phyloP scores from a whole-genome alignment of 2,113 vertebrate species.

The Otus sunia region DNA sequence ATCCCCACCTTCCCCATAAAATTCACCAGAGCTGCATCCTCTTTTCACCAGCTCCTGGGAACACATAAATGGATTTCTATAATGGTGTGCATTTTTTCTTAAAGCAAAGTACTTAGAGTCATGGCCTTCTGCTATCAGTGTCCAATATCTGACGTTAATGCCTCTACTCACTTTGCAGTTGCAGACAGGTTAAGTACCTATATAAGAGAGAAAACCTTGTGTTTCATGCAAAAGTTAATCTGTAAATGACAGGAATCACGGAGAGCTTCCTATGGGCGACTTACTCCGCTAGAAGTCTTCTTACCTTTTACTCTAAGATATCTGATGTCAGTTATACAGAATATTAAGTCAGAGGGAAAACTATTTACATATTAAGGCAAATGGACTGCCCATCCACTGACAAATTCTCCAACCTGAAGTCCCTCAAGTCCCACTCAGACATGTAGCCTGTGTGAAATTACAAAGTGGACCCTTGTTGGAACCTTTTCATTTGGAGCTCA shows the following conservation, averaged over 20 bases:
- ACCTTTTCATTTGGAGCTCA: background rate
- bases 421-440: background rate
- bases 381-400: background rate
- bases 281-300: background rate
- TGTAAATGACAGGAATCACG: background rate
- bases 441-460: background rate
- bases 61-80: background rate
- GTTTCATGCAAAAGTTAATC: background rate
- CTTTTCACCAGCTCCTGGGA: background rate
- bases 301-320: background rate
- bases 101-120: background rate
- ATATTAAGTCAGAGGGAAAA: background rate
- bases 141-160: background rate
- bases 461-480: background rate
- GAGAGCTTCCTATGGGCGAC: background rate
- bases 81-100: background rate
- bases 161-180: background rate
- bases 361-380: background rate
- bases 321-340: background rate
- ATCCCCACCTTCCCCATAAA: background rate
- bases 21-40: background rate
- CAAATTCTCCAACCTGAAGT: background rate
- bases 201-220: background rate
- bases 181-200: background rate
- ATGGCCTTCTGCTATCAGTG: background rate